Evolutionary conservation across 2,888 invertebrate species (phyloP).

Genomic region (Coleophora deauratella): DNA sequence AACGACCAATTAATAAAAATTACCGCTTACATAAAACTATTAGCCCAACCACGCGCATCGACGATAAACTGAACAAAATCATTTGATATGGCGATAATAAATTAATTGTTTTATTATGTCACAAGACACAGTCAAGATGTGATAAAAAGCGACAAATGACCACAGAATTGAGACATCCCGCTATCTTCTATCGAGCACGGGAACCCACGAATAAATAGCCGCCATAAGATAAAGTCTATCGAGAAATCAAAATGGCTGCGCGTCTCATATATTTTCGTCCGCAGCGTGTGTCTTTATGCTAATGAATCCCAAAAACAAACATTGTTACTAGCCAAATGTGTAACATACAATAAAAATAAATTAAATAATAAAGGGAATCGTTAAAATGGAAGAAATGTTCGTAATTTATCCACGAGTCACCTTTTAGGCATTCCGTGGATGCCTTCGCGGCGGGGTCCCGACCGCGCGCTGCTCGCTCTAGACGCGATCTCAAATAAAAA

Average conservation of each 20-base stretch:
- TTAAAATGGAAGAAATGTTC: constrained; percentile 72
- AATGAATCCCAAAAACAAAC: constrained; percentile 72
- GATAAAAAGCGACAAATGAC: constrained; percentile 65
- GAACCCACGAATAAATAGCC: constrained; percentile 43
- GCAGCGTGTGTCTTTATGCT: constrained; percentile 65
- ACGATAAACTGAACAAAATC: constrained; percentile 64
- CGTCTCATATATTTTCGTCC: constrained; percentile 42
- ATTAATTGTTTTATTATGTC: constrained; percentile 72
- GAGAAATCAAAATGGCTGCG: constrained; percentile 53
- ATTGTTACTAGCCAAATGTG: constrained; percentile 71
- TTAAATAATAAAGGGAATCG: constrained; percentile 73
- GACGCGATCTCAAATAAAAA: constrained; percentile 68
- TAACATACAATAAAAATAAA: constrained; percentile 73
- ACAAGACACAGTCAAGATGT: constrained; percentile 51
- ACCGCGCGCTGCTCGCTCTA: constrained; percentile 37
- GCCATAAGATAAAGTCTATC: constrained; percentile 56
- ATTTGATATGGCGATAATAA: constrained; percentile 57
- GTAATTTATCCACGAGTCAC: constrained; percentile 74
- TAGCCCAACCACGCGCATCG: constrained; percentile 55
- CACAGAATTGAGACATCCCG: constrained; percentile 67
- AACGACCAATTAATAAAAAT: constrained; percentile 68
- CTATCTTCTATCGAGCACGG: constrained; percentile 63
- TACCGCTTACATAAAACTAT: constrained; percentile 64
- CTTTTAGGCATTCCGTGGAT: constrained; percentile 71
- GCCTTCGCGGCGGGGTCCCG: constrained; percentile 65